These are phyloP conservation scores for Eulimnadia texana DNA, from an alignment of 1,140 invertebrate genomes.

Conservation along the genomic window DNA sequence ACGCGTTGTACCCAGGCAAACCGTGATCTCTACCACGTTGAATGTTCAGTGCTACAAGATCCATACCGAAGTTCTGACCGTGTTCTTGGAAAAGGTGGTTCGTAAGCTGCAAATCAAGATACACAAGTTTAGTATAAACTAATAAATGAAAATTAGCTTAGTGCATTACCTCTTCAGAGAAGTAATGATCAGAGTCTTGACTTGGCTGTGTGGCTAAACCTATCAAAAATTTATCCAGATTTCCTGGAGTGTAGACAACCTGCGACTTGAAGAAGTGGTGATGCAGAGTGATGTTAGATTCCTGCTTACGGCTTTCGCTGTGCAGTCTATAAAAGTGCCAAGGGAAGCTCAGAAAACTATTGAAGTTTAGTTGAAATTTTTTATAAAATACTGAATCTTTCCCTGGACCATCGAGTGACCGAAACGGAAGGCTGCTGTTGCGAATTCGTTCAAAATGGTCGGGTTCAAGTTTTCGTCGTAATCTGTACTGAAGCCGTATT, in stretches of 20 bases:
- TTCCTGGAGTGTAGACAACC: slow-evolving; percentile 17
- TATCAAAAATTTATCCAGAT: slow-evolving; percentile 22
- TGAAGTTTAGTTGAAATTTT: neutral
- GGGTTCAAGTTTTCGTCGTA: slow-evolving; percentile 52
- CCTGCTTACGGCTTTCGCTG: slow-evolving; percentile 4
- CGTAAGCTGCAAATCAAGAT: too few species aligned
- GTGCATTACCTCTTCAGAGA: slow-evolving; percentile 18
- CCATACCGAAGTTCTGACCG: slow-evolving; percentile 30
- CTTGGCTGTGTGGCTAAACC: slow-evolving; percentile 19
- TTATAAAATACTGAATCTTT: slow-evolving; percentile 43
- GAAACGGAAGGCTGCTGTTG: slow-evolving; percentile 71
- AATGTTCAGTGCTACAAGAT: slow-evolving; percentile 33
- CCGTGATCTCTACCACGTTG: slow-evolving; percentile 35
- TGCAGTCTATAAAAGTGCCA: slow-evolving; percentile 7
- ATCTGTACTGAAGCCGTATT: slow-evolving; percentile 23
- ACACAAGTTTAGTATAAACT: too few species aligned
- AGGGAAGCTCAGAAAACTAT: neutral
- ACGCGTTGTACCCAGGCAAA: slow-evolving; percentile 33
- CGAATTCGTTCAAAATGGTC: slow-evolving; percentile 65
- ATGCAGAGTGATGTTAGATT: slow-evolving; percentile 6
- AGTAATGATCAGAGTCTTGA: slow-evolving; percentile 17
- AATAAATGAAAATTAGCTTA: neutral
- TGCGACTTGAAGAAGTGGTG: slow-evolving; percentile 15
- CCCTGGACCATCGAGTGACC: slow-evolving; percentile 73
- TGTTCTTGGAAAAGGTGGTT: slow-evolving; percentile 31